Evolutionary conservation across 2,113 vertebrate genomes (phyloP).

Genomic region (Sphaerodactylus townsendi): DNA sequence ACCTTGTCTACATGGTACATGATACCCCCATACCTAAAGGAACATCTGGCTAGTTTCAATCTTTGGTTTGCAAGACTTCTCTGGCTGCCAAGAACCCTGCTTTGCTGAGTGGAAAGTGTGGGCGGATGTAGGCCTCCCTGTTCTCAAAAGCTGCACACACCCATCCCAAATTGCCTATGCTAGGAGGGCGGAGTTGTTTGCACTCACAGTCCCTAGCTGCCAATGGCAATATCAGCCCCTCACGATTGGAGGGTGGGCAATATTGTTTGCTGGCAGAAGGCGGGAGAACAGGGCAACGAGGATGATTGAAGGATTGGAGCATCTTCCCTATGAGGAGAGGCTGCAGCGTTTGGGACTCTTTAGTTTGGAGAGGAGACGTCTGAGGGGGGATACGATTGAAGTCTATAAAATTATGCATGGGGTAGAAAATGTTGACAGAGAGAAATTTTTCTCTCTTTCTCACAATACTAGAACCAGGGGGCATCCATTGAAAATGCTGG

Average conservation of each 20-base stretch:
- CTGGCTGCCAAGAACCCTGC: background rate
- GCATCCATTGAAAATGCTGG: too few relatives aligned
- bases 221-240: background rate
- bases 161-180: background rate
- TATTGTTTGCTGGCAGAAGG: background rate
- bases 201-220: background rate
- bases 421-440: too few relatives aligned
- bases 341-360: too few relatives aligned
- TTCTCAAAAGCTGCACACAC: background rate
- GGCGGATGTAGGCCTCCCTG: background rate
- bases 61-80: background rate
- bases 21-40: background rate
- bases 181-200: background rate
- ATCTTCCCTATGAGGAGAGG: too few relatives aligned
- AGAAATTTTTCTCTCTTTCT: too few relatives aligned
- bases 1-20: background rate
- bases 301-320: too few relatives aligned
- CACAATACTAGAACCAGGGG: too few relatives aligned
- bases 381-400: too few relatives aligned
- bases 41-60: background rate
- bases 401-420: too few relatives aligned
- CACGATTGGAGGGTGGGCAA: background rate
- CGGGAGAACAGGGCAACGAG: too few relatives aligned
- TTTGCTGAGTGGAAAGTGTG: background rate
- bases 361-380: too few relatives aligned